Base-by-base conservation (phyloP, 2,113 vertebrate species). In the Microtus oregoni region DNA sequence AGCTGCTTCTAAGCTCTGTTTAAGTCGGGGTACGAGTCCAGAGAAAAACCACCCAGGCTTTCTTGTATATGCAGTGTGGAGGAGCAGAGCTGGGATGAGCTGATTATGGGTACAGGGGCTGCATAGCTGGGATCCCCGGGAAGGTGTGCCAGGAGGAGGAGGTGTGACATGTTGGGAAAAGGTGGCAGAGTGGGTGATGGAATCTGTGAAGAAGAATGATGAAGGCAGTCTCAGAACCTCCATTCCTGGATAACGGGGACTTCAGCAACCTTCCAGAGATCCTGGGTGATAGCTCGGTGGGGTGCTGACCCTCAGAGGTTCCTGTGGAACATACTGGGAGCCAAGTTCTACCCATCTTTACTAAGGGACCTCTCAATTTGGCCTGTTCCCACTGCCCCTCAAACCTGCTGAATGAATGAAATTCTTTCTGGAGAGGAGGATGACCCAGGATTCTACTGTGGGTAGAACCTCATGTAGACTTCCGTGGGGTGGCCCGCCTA, bases 151-250 rank as follows among this genome's bases (percentile, higher is more conserved):
- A 0, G 83, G 47, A 58, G 38, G 32, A 14, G 44, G 79, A 47
- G 47, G 67, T 0, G 11, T 0, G 68, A 20, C 3, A 32, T 15
- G 14, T 0, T 1, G 65, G 77, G 65, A n/a, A n/a, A 32, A 19
- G 44, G 44, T 24, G 26, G 12, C 35, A 10, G 22, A 9, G 58
- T 63, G 58, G 32, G 28, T 11, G 77, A 3, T 0, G 15, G 44
- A 7, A 38, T 28, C 26, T 14, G 0, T 13, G 61, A 19, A 1
- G 44, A 5, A 0, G 20, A 9, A 14, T 10, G 32, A 38, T 4
- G 2, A 63, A 72, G 7, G 9, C 28, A 9, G 32, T n/a, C 28
- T 67, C 17, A 9, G 24, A 13, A 2, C 28, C 22, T 67, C 4
- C 5, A 0, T 11, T 32, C 1, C 0, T 9, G n/a, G 50, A 41